A percentile compares a stretch with the other conserved stretches of the same genome.
These are phyloP conservation scores for Actinemys pallida DNA, from an alignment of 2,113 vertebrate species.

Conservation along the genomic window DNA sequence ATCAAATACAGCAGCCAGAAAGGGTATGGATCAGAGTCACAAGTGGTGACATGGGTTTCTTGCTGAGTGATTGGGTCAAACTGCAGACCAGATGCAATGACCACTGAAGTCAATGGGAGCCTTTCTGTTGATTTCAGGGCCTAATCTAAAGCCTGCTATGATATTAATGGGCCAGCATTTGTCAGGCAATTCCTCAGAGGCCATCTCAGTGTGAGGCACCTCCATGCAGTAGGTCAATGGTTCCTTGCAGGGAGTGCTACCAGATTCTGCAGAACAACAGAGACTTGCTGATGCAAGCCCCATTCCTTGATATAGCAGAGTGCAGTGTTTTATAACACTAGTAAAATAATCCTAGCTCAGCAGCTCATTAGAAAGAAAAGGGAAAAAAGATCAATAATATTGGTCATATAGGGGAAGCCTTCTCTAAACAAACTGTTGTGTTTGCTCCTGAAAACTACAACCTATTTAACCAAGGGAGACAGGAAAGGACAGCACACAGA, in stretches of 20 bases:
- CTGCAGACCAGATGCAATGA: too few relatives aligned
- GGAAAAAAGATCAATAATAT: rapidly evolving
- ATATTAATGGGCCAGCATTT: background rate
- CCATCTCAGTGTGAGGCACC: background rate
- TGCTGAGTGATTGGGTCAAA: background rate
- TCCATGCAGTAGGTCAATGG: rapidly evolving
- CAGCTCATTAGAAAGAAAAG: background rate
- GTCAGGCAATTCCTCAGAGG: background rate
- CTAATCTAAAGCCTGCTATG: background rate
- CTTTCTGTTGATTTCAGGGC: too few relatives aligned
- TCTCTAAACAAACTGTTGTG: rapidly evolving
- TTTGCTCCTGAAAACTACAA: background rate
- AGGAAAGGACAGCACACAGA: background rate
- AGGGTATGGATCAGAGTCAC: background rate
- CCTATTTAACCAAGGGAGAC: background rate
- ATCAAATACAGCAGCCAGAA: background rate
- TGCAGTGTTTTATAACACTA: too few relatives aligned
- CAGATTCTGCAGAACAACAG: too few relatives aligned
- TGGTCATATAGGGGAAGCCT: rapidly evolving
- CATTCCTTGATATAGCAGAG: too few relatives aligned
- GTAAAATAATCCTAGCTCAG: too few relatives aligned
- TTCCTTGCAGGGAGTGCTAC: background rate
- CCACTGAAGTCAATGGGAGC: too few relatives aligned
- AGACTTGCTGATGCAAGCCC: too few relatives aligned
- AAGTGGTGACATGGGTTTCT: background rate